Evolutionary conservation across 2,797 vertebrate genomes (phyloP), one percentile per base, ranked within the genome.

Genomic region (Buceros bicornis): DNA sequence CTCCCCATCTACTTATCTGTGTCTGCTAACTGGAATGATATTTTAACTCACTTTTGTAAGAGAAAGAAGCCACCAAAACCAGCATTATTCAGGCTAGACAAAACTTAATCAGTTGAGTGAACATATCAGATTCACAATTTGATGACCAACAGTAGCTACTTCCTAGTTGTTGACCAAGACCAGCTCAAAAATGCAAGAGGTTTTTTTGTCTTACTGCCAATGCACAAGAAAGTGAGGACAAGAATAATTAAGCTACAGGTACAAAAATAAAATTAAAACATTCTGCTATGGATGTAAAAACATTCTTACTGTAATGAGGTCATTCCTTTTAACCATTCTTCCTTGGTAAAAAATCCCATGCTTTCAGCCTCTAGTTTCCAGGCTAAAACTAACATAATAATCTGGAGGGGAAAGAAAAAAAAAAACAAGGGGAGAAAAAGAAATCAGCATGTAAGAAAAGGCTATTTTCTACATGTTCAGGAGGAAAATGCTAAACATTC

Each of bases 331-430:
- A 99, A 98, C 99, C 99, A 99, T 97, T 99, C 99, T 96, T 99
- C 99, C 98, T 99, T 99, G 81, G 99, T 99, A 98, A 99, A 99
- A 98, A 99, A 99, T 50, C 99, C 99, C 99, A 99, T 99, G 97
- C 98, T 99, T 97, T 98, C 98, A 96, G 99, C 99, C 97, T 99
- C 99, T 97, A 99, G 98, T 96, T 99, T 99, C 99, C 99, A 99
- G 56, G 99, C 99, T 98, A 99, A 98, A 96, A 99, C 99, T 98
- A 99, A 98, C 99, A 99, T 99, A 96, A 99, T 98, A 97, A 99
- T 99, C 99, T 99, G 58, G 7, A 51, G 6, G 4, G 7, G 5
- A 1, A 4, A 3, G 16, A 73, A 92, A 96, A 80, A 82, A 13
- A 43, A 89, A 91, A 67, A 95, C 47, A 94, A 47, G 29, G 12